phyloP scores from a whole-genome alignment of 2,113 vertebrate genomes.

The mouse (Mus musculus) region DNA sequence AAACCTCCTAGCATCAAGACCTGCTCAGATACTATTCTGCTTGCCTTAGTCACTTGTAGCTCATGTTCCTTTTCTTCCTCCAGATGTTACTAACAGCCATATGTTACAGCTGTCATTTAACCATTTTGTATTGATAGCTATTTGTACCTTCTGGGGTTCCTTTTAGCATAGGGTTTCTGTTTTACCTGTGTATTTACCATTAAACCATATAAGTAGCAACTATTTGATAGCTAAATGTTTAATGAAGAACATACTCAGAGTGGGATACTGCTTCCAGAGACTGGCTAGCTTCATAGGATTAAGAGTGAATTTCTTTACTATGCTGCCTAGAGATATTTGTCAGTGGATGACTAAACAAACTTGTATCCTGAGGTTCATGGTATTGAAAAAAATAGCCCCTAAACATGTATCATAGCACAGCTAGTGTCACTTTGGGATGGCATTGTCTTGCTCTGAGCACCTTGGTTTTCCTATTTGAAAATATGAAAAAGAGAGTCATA shows the following conservation, averaged over 20 bases:
- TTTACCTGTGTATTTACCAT: not conserved
- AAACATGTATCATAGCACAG: not conserved
- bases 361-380: not conserved
- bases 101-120: not conserved
- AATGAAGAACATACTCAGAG: not conserved
- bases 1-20: not conserved
- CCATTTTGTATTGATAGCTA: not conserved
- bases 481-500: not conserved
- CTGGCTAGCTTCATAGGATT: not conserved
- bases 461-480: slow-evolving; percentile 3
- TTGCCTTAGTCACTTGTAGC: not conserved
- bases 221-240: slow-evolving; percentile 18
- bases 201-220: not conserved
- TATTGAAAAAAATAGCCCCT: not conserved
- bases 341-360: not conserved
- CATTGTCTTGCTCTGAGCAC: not conserved
- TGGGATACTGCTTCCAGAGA: not conserved
- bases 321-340: slow-evolving; percentile 1
- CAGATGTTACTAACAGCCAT: not conserved
- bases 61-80: not conserved
- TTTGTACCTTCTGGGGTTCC: not conserved
- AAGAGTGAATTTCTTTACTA: not conserved
- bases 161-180: not conserved
- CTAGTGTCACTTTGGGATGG: not conserved
- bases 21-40: not conserved